Percentiles rank a stretch among this genome's conserved stretches.
Conservation (phyloP, 1,140 invertebrate genomes). For the Apis florea region DNA sequence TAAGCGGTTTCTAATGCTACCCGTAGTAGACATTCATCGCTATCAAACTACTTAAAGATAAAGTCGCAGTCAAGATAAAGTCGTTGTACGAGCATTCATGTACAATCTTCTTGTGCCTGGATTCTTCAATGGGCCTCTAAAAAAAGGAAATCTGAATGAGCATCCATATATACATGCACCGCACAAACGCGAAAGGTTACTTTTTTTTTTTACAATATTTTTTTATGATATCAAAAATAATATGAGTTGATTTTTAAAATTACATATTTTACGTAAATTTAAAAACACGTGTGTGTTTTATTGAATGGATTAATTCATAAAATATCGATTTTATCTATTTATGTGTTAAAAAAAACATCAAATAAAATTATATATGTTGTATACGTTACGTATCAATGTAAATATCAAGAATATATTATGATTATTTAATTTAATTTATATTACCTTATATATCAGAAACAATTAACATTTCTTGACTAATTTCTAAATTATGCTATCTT, state of each 20-base stretch:
- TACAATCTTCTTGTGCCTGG: conserved; percentile 31
- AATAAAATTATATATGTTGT: background rate
- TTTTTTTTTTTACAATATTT: conserved; percentile 15
- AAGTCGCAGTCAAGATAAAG: conserved; percentile 46
- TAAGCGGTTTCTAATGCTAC: background rate
- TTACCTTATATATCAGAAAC: background rate
- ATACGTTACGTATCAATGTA: background rate
- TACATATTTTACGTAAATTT: background rate
- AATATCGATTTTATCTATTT: background rate
- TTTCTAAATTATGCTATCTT: background rate
- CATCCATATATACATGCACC: conserved; percentile 20
- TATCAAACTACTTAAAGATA: conserved; percentile 1
- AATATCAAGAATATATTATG: background rate
- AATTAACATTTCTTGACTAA: conserved; percentile 9
- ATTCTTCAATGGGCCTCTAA: conserved; percentile 65
- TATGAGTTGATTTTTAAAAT: background rate
- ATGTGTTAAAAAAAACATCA: background rate
- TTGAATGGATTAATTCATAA: background rate
- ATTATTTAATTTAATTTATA: background rate
- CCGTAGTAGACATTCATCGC: background rate
- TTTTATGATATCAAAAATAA: background rate
- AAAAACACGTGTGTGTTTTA: too few relatives aligned
- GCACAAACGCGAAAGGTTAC: conserved; percentile 5
- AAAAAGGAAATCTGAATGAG: conserved; percentile 60
- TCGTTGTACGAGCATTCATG: conserved; percentile 6